Base-by-base conservation (phyloP, 2,113 vertebrate species). In the Labeo rohita region DNA sequence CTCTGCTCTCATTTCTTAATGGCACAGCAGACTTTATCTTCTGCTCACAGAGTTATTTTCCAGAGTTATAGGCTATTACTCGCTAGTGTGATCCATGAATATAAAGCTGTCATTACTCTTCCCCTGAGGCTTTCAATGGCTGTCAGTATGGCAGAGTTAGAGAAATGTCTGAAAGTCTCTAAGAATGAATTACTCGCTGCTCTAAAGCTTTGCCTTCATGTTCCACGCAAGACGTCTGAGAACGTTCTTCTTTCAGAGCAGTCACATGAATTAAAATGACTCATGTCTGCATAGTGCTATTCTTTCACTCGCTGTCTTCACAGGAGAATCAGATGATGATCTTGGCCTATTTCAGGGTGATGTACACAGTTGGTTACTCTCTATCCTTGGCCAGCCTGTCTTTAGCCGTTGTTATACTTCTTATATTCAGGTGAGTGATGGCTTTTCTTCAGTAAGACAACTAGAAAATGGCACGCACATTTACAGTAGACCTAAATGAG, bases 351-450 rank as follows among this genome's bases (percentile, higher is more conserved):
- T 91, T 96, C n/a, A 93, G 92, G 12, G 70, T 91, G 3, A 91
- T 96, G 91, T 96, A 96, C 89, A 96, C 95, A 0, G 88, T 96
- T 0, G 95, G 96, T 28, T 96, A 96, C 84, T 95, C 94, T 15
- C 61, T 96, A 15, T 96, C 96, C 0, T 89, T 96, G 45, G 84
- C 87, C 54, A 92, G 94, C 0, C 90, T 96, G n/a, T 89, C 93
- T 34, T 86, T 95, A 2, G 96, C 96, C 2, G 77, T 96, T 34
- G 61, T 91, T 56, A 91, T 95, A 70, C 80, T 96, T 59, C 91
- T 91, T 28, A 65, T 89, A 59, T 95, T 96, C 91, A 96, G 95
- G 95, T 96, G 74, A 84, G 82, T 77, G 18, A 39, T 7, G 1
- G 66, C 3, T 65, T 50, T 34, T 6, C 12, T 65, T 7, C 45